A percentile compares a stretch with the other conserved stretches of the same genome.
These are phyloP conservation scores for Hydrophis major DNA, from an alignment of 2,797 vertebrate species.

Conservation along the genomic window DNA sequence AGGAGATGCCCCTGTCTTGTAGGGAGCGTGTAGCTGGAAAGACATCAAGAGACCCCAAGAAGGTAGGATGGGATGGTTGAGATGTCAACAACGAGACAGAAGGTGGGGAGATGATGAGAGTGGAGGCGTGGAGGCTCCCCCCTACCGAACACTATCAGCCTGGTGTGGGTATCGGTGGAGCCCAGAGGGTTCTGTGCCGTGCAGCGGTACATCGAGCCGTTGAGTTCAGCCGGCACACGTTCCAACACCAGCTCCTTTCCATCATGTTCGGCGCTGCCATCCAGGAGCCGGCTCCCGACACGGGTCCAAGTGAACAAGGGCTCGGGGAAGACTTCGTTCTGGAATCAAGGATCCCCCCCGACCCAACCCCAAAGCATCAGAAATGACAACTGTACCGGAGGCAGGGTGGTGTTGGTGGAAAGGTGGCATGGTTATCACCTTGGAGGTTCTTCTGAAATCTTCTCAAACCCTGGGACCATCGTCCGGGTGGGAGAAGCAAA, in stretches of 20 bases:
- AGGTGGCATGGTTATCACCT: neutral
- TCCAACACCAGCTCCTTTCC: slow-evolving; percentile 88
- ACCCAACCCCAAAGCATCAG: neutral
- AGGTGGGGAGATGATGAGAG: neutral
- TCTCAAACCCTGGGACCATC: neutral
- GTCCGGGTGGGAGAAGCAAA: neutral
- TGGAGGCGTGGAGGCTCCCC: fast-evolving
- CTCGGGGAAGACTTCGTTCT: slow-evolving; percentile 93
- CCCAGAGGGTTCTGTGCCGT: slow-evolving; percentile 92
- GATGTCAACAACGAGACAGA: neutral
- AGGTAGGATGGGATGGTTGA: neutral
- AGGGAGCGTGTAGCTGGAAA: neutral
- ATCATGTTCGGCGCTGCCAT: slow-evolving; percentile 78
- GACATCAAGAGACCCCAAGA: neutral
- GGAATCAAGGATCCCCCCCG: slow-evolving; percentile 6
- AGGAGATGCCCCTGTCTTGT: neutral
- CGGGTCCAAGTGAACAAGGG: slow-evolving; percentile 91
- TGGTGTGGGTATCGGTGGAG: slow-evolving; percentile 88
- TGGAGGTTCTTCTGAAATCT: neutral
- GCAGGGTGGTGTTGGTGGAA: no score
- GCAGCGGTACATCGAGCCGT: slow-evolving; percentile 94
- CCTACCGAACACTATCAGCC: slow-evolving; percentile 91
- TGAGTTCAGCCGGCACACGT: slow-evolving; percentile 87
- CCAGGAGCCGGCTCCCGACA: slow-evolving; percentile 86
- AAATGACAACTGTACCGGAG: neutral